phyloP scores from a whole-genome alignment of 2,113 vertebrate genomes.

The Cinclus mexicanus region DNA sequence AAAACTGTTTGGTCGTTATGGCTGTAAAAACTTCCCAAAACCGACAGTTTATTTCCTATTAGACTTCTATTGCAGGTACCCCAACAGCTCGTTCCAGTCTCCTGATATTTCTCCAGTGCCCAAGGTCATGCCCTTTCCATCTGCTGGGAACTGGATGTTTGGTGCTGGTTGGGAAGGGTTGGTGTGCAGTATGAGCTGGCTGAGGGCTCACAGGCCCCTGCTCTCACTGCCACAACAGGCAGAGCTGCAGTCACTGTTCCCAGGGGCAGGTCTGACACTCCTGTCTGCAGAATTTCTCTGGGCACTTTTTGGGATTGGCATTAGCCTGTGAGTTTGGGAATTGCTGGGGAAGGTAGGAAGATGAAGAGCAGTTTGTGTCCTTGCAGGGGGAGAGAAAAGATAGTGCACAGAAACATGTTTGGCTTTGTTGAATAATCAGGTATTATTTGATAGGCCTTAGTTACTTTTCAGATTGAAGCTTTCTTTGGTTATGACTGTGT shows the following conservation, averaged over 20 bases:
- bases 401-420: background rate
- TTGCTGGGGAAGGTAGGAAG: background rate
- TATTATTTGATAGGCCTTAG: background rate
- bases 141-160: background rate
- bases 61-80: rapidly evolving
- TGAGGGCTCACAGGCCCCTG: background rate
- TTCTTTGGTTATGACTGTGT: background rate
- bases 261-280: too few species aligned
- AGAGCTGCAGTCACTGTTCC: background rate
- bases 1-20: rapidly evolving
- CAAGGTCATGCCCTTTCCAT: rapidly evolving
- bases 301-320: background rate
- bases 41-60: background rate
- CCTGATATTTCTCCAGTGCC: background rate
- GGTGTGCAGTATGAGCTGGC: background rate
- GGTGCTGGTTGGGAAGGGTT: background rate
- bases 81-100: rapidly evolving
- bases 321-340: background rate
- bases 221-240: background rate
- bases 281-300: background rate
- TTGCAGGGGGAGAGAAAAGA: background rate
- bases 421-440: background rate
- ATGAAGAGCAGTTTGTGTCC: rapidly evolving
- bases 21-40: background rate
- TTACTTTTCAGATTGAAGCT: background rate